These are phyloP conservation scores for Protobothrops mucrosquamatus DNA, from an alignment of 2,113 vertebrate species.

Conservation along the genomic window DNA sequence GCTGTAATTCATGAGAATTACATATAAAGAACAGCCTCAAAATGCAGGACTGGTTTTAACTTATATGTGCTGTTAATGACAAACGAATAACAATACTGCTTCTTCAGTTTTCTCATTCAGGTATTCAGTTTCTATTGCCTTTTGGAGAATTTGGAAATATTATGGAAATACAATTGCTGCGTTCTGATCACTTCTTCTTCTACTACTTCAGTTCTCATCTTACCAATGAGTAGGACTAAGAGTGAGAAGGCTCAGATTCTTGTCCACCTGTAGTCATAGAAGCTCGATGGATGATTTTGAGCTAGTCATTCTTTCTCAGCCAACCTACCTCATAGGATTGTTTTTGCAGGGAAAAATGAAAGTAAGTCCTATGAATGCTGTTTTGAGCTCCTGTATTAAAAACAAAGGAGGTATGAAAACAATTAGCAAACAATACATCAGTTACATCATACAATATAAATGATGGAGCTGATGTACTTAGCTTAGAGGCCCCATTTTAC, in stretches of 20 bases:
- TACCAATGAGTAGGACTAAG: not conserved
- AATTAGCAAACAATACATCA: not conserved
- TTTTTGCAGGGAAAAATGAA: not conserved
- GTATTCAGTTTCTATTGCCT: not conserved
- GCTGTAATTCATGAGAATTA: not conserved
- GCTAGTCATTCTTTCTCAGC: not conserved
- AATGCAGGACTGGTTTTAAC: not conserved
- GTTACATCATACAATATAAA: not conserved
- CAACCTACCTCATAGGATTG: not conserved
- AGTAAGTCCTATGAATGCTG: not conserved
- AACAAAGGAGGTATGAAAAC: not conserved
- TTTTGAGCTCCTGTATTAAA: not conserved
- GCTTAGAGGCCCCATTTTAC: not conserved
- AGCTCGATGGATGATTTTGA: not conserved
- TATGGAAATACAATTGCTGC: not conserved
- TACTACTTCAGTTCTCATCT: not conserved
- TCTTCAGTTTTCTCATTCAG: not conserved
- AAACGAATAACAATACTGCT: not conserved
- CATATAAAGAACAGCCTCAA: not conserved
- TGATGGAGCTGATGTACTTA: not conserved
- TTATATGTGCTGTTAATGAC: not conserved
- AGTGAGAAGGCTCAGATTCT: not conserved
- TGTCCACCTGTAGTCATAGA: not conserved
- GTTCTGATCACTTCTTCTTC: not conserved
- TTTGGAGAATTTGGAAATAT: not conserved